Evolutionary conservation across 2,113 vertebrate species (phyloP), one percentile per base, ranked within the genome.

Genomic region (Amphiprion percula): DNA sequence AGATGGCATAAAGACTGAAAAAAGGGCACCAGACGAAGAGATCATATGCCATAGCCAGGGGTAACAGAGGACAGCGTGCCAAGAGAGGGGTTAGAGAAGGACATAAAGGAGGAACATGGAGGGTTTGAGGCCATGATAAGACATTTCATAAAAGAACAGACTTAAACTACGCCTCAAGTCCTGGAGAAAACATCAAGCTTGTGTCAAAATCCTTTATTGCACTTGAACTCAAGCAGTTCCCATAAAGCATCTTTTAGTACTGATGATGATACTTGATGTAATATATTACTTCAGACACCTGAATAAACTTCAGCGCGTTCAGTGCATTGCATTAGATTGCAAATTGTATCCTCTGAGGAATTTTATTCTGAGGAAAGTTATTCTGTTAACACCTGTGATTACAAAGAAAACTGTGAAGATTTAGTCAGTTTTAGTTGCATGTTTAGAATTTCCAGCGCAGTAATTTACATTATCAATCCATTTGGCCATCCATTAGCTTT

Each of bases 1-100:
- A 91, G 90, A 93, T 80, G 86, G 89, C 56, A 59, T 50, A 53
- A 60, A 78, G 70, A 79, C 2, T 55, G 58, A 83, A 77, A 74
- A 68, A 84, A 75, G 63, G 70, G 55, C 74, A 65, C 64, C 70
- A 82, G 64, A 79, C 46, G 77, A 80, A 4, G 49, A 73, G 52
- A 76, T 85, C 50, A 67, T 89, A 71, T 77, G 88, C 62, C 69
- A 56, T 62, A 56, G 82, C 83, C 78, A 72, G 68, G 72, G 72
- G 83, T 66, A 74, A 76, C 26, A 17, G 62, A 71, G 70, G 77
- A 82, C 63, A 79, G 21, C 0, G n/a, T 60, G 80, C 82, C 82
- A 81, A 71, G 21, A 49, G 44, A 44, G 28, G 77, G 74, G 81
- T 78, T 59, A 74, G 10, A 65, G 47, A 62, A 50, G 68, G 81